phyloP scores from a whole-genome alignment of 1,140 invertebrate genomes.

The Pseudomyrmex flavicornis region DNA sequence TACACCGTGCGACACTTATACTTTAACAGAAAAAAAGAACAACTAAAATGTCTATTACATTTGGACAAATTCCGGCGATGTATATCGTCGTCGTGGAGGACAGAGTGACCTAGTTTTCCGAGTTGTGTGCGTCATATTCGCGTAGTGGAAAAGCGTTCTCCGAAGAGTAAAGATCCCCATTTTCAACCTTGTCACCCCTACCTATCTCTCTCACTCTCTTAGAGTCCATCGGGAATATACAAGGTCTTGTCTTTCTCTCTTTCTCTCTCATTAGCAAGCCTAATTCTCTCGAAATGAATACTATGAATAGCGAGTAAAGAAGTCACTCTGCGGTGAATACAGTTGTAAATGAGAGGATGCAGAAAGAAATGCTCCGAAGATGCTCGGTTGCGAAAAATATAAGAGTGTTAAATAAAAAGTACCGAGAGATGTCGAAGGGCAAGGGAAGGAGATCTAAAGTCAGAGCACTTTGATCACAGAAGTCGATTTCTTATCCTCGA shows the following conservation, averaged over 20 bases:
- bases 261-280: conserved; percentile 72
- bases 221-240: conserved; percentile 3
- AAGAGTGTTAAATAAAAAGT: conserved; percentile 75
- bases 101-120: conserved; percentile 61
- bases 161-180: conserved; percentile 65
- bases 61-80: conserved; percentile 21
- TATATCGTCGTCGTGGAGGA: conserved; percentile 32
- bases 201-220: conserved; percentile 43
- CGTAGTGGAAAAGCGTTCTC: conserved; percentile 13
- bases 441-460: conserved; percentile 43
- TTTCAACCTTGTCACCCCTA: conserved; percentile 65
- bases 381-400: conserved; percentile 73
- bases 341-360: conserved; percentile 73
- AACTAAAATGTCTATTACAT: background rate
- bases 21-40: background rate
- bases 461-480: conserved; percentile 58
- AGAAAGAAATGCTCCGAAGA: conserved; percentile 34
- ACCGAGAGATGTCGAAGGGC: conserved; percentile 35
- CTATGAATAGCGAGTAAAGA: conserved; percentile 35
- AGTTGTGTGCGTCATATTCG: conserved; percentile 20
- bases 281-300: conserved; percentile 53
- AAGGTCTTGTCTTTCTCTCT: conserved; percentile 60
- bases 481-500: background rate
- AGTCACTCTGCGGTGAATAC: conserved; percentile 66
- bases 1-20: too few species aligned